phyloP scores from a whole-genome alignment of 2,113 vertebrate species.

The Trematomus loennbergii region DNA sequence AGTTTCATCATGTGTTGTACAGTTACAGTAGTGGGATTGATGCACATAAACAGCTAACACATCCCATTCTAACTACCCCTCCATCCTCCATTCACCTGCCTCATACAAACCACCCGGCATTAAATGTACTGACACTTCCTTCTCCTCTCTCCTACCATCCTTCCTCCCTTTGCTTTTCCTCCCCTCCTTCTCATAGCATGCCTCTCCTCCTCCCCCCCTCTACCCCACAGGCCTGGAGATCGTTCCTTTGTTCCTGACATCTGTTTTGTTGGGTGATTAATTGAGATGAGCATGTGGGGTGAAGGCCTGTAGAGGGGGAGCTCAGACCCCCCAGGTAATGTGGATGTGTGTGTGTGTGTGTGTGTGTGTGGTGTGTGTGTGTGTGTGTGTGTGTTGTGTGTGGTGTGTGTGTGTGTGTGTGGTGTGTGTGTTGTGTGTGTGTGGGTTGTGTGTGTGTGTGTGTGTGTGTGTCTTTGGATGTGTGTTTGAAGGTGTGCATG shows the following conservation, averaged over 20 bases:
- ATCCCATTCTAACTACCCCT: slow-evolving; percentile 36
- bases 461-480: slow-evolving; percentile 32
- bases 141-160: slow-evolving; percentile 34
- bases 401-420: slow-evolving; percentile 15
- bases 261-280: slow-evolving; percentile 83
- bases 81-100: slow-evolving; percentile 42
- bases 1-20: slow-evolving; percentile 60
- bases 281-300: slow-evolving; percentile 82
- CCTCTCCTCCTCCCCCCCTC: slow-evolving; percentile 10
- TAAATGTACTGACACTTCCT: slow-evolving; percentile 23
- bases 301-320: slow-evolving; percentile 72
- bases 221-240: slow-evolving; percentile 75
- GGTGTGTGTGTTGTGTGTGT: slow-evolving; percentile 48
- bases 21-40: slow-evolving; percentile 44
- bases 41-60: slow-evolving; percentile 33
- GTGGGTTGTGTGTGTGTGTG: slow-evolving; percentile 18
- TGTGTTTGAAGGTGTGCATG: not conserved
- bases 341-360: slow-evolving; percentile 42
- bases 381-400: slow-evolving; percentile 39
- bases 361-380: slow-evolving; percentile 26
- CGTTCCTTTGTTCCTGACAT: slow-evolving; percentile 81
- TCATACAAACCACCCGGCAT: slow-evolving; percentile 24
- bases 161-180: slow-evolving; percentile 13
- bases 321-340: slow-evolving; percentile 76
- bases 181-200: not conserved